Evolutionary conservation across 2,888 invertebrate species (phyloP).

Genomic region (Phasia obesa): DNA sequence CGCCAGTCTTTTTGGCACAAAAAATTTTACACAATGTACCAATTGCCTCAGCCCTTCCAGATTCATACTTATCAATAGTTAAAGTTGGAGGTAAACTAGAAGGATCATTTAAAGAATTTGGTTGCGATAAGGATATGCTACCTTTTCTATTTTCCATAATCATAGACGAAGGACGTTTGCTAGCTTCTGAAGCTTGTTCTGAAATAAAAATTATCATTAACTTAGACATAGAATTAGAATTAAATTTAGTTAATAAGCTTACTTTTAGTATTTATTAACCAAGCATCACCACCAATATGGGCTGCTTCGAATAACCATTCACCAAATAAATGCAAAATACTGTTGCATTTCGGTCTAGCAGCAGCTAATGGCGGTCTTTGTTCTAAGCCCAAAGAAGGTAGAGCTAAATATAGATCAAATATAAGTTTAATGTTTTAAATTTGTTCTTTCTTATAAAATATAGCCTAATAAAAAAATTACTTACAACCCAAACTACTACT

Average conservation of each 20-base stretch:
- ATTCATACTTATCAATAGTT: conserved; percentile 90
- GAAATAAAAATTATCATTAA: neutral
- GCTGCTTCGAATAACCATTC: conserved; percentile 98
- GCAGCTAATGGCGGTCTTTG: conserved; percentile 88
- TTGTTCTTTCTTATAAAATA: conserved; percentile 34
- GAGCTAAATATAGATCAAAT: conserved; percentile 83
- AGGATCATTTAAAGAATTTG: conserved; percentile 86
- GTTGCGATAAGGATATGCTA: conserved; percentile 85
- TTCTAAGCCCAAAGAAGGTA: conserved; percentile 85
- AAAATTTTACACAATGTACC: conserved; percentile 97
- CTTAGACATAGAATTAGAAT: too few relatives aligned
- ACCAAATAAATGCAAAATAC: conserved; percentile 96
- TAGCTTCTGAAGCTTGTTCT: conserved; percentile 83
- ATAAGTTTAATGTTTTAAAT: conserved; percentile 39
- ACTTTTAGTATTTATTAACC: conserved; percentile 85
- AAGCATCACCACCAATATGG: conserved; percentile 90
- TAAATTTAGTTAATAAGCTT: conserved; percentile 63
- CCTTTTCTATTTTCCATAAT: conserved; percentile 85
- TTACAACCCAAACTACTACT: conserved; percentile 87
- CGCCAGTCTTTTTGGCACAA: conserved; percentile 95
- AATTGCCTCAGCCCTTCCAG: conserved; percentile 96
- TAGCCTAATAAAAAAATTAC: conserved; percentile 49
- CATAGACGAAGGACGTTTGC: conserved; percentile 87
- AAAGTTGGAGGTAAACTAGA: conserved; percentile 87
- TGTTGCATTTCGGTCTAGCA: conserved; percentile 95